Evolutionary conservation across 2,113 vertebrate genomes (phyloP).

Genomic region (Xenus cinereus): DNA sequence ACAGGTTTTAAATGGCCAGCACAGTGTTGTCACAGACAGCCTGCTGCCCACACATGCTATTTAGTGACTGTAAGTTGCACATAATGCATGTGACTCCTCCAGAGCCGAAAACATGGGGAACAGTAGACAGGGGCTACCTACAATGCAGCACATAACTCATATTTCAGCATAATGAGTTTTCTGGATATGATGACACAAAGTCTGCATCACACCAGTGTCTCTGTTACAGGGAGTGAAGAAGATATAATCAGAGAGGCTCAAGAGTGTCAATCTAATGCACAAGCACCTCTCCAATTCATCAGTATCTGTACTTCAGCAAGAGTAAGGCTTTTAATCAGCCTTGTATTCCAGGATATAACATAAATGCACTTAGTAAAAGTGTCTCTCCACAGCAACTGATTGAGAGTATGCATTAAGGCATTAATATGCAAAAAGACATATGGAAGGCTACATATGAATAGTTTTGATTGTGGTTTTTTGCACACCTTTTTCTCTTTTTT

Average conservation of each 20-base stretch:
- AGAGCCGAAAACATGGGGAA: background rate
- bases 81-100: background rate
- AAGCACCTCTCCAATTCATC: background rate
- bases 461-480: background rate
- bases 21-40: background rate
- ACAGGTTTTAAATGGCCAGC: background rate
- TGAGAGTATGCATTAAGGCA: background rate
- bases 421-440: background rate
- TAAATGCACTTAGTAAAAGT: background rate
- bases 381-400: background rate
- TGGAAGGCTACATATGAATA: background rate
- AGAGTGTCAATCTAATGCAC: background rate
- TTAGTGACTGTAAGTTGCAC: background rate
- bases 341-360: background rate
- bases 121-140: background rate
- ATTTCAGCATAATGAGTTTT: background rate
- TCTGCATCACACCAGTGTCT: background rate
- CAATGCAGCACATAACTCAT: background rate
- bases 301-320: background rate
- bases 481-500: background rate
- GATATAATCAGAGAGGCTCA: background rate
- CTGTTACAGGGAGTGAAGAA: background rate
- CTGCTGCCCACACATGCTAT: too few species aligned
- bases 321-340: background rate
- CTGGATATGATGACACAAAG: background rate